Percentiles rank a stretch among this genome's conserved stretches.
These are phyloP conservation scores for Frankliniella intonsa DNA, from an alignment of 2,888 invertebrate genomes.

Conservation along the genomic window DNA sequence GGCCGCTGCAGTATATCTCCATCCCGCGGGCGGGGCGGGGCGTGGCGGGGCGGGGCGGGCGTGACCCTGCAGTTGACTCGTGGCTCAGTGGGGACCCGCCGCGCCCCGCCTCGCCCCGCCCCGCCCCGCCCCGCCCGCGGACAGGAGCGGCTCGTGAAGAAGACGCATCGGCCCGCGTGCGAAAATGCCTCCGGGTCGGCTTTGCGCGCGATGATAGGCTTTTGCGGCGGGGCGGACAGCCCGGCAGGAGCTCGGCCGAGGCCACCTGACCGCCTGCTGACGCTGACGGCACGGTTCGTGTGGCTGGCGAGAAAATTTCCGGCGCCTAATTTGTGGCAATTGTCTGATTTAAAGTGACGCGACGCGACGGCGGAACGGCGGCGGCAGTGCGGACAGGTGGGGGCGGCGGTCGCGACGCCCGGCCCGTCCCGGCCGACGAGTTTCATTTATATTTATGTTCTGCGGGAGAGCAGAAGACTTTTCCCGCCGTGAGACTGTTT, in stretches of 20 bases:
- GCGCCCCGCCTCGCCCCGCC: background rate
- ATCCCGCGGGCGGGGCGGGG: background rate
- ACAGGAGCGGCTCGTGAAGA: background rate
- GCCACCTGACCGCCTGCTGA: too few relatives aligned
- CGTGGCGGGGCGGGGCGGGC: background rate
- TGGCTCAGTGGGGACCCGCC: background rate
- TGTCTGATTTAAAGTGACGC: too few relatives aligned
- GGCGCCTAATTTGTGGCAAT: too few relatives aligned
- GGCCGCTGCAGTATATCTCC: slow-evolving; percentile 9
- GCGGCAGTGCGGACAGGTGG: background rate
- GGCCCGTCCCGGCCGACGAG: background rate
- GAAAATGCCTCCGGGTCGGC: background rate
- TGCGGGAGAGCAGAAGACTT: background rate
- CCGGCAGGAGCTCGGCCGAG: too few relatives aligned
- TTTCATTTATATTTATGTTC: slow-evolving; percentile 12
- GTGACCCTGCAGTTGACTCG: slow-evolving; percentile 19
- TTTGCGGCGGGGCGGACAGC: background rate
- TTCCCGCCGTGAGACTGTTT: slow-evolving; percentile 4
- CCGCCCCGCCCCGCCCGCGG: background rate
- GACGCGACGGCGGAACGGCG: background rate
- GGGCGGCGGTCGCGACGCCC: background rate
- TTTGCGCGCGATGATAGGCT: background rate
- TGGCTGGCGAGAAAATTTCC: too few relatives aligned
- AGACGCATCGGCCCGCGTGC: background rate
- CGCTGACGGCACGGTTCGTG: too few relatives aligned